Evolutionary conservation across 2,113 vertebrate species (phyloP).

Genomic region (Heterochromis multidens): DNA sequence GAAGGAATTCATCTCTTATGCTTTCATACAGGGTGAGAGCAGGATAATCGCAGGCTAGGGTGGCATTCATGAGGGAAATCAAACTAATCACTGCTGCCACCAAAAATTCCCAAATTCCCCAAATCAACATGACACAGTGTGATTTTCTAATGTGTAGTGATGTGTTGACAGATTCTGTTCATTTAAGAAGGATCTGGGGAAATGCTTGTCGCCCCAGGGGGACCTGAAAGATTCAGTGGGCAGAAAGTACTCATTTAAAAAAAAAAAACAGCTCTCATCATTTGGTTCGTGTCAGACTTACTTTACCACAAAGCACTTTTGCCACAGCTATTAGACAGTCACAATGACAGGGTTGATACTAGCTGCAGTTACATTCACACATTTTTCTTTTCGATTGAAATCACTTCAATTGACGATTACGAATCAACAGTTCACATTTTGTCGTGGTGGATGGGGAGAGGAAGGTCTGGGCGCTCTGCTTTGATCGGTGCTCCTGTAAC

Average conservation of each 20-base stretch:
- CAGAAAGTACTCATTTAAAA: constrained; percentile 11
- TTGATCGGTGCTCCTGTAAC: neutral
- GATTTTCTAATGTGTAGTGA: constrained; percentile 58
- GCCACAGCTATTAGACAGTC: neutral
- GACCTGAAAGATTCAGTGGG: constrained; percentile 28
- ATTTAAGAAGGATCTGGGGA: constrained; percentile 56
- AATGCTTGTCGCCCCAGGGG: constrained; percentile 22
- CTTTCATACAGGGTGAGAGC: constrained; percentile 5
- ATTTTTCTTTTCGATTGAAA: neutral
- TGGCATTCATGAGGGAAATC: constrained; percentile 50
- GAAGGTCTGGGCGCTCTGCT: neutral
- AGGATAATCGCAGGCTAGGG: constrained; percentile 28
- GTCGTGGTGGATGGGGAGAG: neutral
- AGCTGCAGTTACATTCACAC: neutral
- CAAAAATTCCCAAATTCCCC: constrained; percentile 47
- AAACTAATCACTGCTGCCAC: constrained; percentile 61
- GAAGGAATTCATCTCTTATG: constrained; percentile 5
- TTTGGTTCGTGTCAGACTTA: constrained; percentile 34
- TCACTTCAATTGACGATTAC: neutral
- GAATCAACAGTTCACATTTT: neutral
- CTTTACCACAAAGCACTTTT: constrained; percentile 19
- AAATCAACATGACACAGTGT: constrained; percentile 51
- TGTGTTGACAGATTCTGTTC: constrained; percentile 63
- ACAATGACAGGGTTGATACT: constrained; percentile 7
- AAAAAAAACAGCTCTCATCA: constrained; percentile 37